These are phyloP conservation scores for Biston stratarius DNA, from an alignment of 2,888 invertebrate species.

Conservation along the genomic window DNA sequence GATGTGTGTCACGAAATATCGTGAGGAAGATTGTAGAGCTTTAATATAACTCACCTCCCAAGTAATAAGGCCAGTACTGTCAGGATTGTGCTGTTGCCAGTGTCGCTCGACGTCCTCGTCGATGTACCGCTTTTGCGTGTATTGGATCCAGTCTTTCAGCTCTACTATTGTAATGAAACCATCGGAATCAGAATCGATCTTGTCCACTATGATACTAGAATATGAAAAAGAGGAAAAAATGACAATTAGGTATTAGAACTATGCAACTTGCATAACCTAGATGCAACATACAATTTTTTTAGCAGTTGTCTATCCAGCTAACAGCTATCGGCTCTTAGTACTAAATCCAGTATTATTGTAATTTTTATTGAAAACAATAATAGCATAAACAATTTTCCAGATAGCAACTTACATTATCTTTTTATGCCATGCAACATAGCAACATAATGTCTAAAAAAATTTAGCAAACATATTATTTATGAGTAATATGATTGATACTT, in stretches of 20 bases:
- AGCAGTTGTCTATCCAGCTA: too few species aligned
- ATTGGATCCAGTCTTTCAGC: constrained; percentile 97
- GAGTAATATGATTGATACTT: constrained; percentile 15
- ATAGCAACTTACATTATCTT: neutral
- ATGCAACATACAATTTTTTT: too few species aligned
- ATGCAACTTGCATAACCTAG: too few species aligned
- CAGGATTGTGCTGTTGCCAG: constrained; percentile 96
- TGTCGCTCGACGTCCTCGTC: constrained; percentile 96
- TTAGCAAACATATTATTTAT: neutral
- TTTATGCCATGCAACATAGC: too few species aligned
- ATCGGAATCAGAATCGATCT: constrained; percentile 95
- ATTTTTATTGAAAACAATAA: too few species aligned
- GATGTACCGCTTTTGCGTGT: constrained; percentile 97
- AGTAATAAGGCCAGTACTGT: constrained; percentile 89
- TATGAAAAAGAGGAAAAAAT: constrained; percentile 52
- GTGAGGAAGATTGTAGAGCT: too few species aligned
- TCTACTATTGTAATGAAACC: constrained; percentile 94
- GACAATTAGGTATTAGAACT: too few species aligned
- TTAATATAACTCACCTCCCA: constrained; percentile 89
- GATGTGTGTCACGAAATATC: too few species aligned
- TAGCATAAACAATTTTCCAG: neutral
- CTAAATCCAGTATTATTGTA: too few species aligned
- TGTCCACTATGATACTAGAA: constrained; percentile 94
- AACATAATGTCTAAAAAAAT: neutral
- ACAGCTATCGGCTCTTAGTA: too few species aligned